These are phyloP conservation scores for Alca torda DNA, from an alignment of 2,797 vertebrate species.

Conservation along the genomic window DNA sequence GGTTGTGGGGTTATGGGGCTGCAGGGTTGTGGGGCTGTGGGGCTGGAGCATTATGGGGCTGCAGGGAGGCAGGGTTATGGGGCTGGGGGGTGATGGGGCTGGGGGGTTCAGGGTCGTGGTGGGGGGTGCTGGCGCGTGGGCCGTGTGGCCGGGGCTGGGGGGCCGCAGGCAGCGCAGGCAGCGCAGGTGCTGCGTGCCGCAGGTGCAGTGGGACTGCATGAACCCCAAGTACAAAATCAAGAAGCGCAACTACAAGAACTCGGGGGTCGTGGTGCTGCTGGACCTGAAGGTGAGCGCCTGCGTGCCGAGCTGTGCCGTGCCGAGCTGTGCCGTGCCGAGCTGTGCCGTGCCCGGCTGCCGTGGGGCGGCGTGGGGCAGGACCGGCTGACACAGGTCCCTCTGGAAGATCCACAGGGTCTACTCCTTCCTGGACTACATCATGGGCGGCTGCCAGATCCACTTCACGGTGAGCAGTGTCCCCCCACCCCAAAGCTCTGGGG, in stretches of 20 bases:
- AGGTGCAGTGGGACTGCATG: conserved; percentile 94
- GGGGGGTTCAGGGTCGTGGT: background rate
- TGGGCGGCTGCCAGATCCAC: conserved; percentile 97
- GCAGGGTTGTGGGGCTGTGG: background rate
- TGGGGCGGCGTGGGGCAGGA: fast-evolving
- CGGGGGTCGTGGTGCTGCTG: conserved; percentile 88
- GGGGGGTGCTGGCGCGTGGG: fast-evolving
- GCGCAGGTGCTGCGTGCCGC: background rate
- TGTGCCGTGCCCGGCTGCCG: fast-evolving
- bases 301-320: fast-evolving
- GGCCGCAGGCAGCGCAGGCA: background rate
- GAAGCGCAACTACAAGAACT: conserved; percentile 95
- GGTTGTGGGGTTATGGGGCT: background rate
- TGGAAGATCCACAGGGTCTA: conserved; percentile 92
- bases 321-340: fast-evolving
- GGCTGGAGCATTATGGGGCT: background rate
- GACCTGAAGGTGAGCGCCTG: conserved; percentile 85
- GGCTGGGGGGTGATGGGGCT: too few relatives aligned
- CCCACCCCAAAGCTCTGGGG: background rate
- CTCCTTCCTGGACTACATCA: conserved; percentile 97
- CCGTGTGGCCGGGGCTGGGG: background rate
- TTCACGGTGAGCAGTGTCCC: conserved; percentile 84
- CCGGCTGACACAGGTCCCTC: background rate
- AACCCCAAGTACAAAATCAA: conserved; percentile 95
- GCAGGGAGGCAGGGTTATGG: too few relatives aligned